phyloP scores from a whole-genome alignment of 1,140 invertebrate genomes.

The Cydia splendana region DNA sequence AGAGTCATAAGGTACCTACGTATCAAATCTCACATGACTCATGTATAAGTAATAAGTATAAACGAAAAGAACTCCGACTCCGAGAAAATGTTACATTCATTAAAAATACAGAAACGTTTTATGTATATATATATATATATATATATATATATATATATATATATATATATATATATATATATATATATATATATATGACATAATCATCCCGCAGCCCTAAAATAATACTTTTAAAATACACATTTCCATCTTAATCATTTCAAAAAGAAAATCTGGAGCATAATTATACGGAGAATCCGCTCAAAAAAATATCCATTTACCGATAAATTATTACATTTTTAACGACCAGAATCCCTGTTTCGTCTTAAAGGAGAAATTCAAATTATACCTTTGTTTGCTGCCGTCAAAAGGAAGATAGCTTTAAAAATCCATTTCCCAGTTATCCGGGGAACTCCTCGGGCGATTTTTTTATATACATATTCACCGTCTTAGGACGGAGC shows the following conservation, averaged over 20 bases:
- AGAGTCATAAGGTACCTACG: too few species aligned
- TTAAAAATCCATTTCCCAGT: conserved; percentile 47
- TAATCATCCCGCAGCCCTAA: neutral
- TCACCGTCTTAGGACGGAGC: conserved; percentile 42
- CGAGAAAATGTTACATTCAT: too few species aligned
- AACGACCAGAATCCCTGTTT: conserved; percentile 44
- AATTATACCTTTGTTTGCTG: conserved; percentile 49
- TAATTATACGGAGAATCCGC: neutral
- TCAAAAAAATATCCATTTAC: conserved; percentile 42
- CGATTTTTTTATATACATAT: conserved; percentile 51
- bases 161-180: too few species aligned
- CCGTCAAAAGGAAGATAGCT: conserved; percentile 47
- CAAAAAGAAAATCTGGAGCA: conserved; percentile 14
- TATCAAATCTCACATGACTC: too few species aligned
- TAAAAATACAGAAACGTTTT: too few species aligned
- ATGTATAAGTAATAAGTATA: too few species aligned
- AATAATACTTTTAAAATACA: neutral
- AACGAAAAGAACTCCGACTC: too few species aligned
- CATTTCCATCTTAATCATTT: neutral
- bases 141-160: too few species aligned
- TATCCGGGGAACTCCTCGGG: conserved; percentile 39
- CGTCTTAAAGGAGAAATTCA: conserved; percentile 44
- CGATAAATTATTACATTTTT: conserved; percentile 39
- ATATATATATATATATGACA: neutral
- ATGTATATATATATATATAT: too few species aligned